Evolutionary conservation across 2,113 vertebrate species (phyloP), one percentile per base, ranked within the genome.

Genomic region (Eretmochelys imbricata): DNA sequence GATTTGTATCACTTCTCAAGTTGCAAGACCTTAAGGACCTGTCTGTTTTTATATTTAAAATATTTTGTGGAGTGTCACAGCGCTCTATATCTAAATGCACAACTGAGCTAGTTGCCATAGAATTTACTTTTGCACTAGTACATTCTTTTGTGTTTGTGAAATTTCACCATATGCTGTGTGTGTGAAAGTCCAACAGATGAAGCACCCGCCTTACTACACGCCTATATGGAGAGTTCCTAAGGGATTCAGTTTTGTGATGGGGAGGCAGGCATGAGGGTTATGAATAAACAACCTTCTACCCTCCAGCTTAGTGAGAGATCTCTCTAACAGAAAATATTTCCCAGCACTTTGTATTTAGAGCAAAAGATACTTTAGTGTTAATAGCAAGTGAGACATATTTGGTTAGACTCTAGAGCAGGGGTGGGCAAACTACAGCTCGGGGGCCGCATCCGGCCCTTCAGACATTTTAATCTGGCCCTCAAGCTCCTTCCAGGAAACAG

Each of bases 281-380:
- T 50, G 54, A 25, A 0, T 3, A 49, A 87, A 54, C 54, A 87
- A 48, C 83, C 22, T 50, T 50, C 54, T 69, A n/a, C 72, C 65
- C 57, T 94, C 65, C 82, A 82, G 17, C 29, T 78, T 31, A 10
- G 1, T 48, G 84, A 55, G 53, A 54, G 79, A 89, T 82, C 20
- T n/a, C 38, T 78, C 20, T n/a, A 29, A 49, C 53, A 59, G 87
- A 65, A 89, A 83, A 86, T 48, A 89, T n/a, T 16, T 25, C 89
- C 49, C 19, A 49, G 82, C 82, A 48, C 72, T 87, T 11, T 76
- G 89, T 91, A 89, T 96, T 91, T 80, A 95, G 69, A 3, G 86
- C 82, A 91, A 80, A 42, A 6, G 94, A 55, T 50, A 83, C 80
- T 79, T 82, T 76, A 82, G 85, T 38, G 51, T 92, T 81, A 82